These are phyloP conservation scores for Epinotia demarniana DNA, from an alignment of 2,888 invertebrate genomes.

Conservation along the genomic window DNA sequence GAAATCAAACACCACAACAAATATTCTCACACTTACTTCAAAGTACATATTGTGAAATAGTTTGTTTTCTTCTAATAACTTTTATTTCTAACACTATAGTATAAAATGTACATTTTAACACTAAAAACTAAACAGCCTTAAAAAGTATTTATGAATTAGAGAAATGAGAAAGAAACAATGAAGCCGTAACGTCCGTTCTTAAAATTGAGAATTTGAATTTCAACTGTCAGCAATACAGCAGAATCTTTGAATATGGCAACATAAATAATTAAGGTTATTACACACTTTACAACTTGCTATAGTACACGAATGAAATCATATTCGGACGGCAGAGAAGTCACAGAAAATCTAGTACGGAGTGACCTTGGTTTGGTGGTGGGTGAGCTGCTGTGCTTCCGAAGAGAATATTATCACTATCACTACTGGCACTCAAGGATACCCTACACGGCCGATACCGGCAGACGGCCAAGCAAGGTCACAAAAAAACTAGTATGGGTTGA, in stretches of 20 bases:
- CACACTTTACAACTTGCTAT: no score
- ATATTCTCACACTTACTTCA: constrained; percentile 56
- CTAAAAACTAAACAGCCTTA: constrained; percentile 1
- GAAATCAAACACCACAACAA: constrained; percentile 19
- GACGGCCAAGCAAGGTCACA: no score
- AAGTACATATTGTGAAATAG: constrained; percentile 63
- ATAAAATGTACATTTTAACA: constrained; percentile 15
- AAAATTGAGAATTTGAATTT: constrained; percentile 33
- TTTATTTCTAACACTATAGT: constrained; percentile 8
- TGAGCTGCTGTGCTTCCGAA: no score
- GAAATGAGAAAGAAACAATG: constrained; percentile 6
- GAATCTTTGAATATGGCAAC: constrained; percentile 11
- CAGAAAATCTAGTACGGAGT: no score
- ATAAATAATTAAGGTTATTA: not conserved
- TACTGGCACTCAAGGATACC: no score
- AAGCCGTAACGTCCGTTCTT: constrained; percentile 29
- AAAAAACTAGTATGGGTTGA: no score
- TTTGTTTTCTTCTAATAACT: constrained; percentile 6
- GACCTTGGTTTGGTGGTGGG: no score
- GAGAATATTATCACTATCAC: no score
- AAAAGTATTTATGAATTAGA: not conserved
- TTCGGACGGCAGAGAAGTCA: no score
- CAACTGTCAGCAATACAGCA: constrained; percentile 23
- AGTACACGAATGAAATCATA: no score
- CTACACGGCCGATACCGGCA: no score